These are phyloP conservation scores for Macquaria australasica DNA, from an alignment of 2,113 vertebrate species.

Conservation along the genomic window DNA sequence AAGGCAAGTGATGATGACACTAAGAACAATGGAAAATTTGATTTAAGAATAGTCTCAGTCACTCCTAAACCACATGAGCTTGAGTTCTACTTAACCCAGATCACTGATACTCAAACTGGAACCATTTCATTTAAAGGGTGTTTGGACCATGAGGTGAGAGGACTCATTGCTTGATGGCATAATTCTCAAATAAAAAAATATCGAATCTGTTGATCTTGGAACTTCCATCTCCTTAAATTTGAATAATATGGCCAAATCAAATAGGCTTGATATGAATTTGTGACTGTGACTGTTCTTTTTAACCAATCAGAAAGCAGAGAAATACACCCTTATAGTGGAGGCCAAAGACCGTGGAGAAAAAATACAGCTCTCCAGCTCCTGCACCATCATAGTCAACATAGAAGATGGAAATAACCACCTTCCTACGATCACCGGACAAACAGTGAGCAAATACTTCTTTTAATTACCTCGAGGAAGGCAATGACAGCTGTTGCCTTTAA, in stretches of 20 bases:
- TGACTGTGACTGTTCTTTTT: rapidly evolving
- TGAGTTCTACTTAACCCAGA: constrained; percentile 72
- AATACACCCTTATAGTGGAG: constrained; percentile 73
- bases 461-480: background rate
- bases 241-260: background rate
- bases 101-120: rapidly evolving
- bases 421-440: constrained; percentile 59
- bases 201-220: background rate
- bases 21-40: constrained; percentile 44
- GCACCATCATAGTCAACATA: constrained; percentile 68
- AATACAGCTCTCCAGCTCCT: constrained; percentile 60
- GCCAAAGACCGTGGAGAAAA: constrained; percentile 68
- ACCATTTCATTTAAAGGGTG: constrained; percentile 80
- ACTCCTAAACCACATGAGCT: constrained; percentile 57
- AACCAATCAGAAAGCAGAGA: constrained; percentile 52
- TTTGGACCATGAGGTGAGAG: constrained; percentile 79
- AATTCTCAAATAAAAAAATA: background rate
- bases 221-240: background rate
- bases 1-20: constrained; percentile 57
- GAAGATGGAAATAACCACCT: constrained; percentile 73
- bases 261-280: background rate
- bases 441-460: constrained; percentile 53
- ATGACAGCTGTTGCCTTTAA: background rate
- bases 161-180: background rate
- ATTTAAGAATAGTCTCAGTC: constrained; percentile 67